Evolutionary conservation across 2,888 invertebrate species (phyloP).

Genomic region (Cantharis nigra): DNA sequence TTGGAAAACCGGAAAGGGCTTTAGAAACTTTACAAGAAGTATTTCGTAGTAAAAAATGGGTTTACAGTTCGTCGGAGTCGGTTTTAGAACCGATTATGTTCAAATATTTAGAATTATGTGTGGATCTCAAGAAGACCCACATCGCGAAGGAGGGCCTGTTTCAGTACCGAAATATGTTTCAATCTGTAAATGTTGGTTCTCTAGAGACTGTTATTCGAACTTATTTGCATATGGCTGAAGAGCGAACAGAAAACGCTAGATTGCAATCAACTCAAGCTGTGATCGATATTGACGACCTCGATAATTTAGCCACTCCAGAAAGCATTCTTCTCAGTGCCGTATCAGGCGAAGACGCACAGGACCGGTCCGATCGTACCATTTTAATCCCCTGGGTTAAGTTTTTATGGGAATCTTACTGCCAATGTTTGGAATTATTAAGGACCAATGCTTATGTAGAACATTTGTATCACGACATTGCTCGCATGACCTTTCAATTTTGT

Average conservation of each 20-base stretch:
- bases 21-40: constrained; percentile 98
- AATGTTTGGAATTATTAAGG: constrained; percentile 93
- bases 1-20: constrained; percentile 95
- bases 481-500: constrained; percentile 98
- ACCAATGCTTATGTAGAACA: constrained; percentile 97
- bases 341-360: constrained; percentile 97
- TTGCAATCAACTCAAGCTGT: constrained; percentile 94
- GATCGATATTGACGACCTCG: constrained; percentile 96
- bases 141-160: constrained; percentile 99
- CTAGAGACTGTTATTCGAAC: constrained; percentile 96
- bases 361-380: constrained; percentile 95
- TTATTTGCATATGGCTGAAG: constrained; percentile 94
- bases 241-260: constrained; percentile 92
- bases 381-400: constrained; percentile 99
- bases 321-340: constrained; percentile 82
- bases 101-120: constrained; percentile 97
- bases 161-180: constrained; percentile 98
- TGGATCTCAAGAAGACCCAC: constrained; percentile 96
- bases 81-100: constrained; percentile 99
- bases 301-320: constrained; percentile 94
- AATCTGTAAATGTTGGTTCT: constrained; percentile 96
- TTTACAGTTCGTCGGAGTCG: constrained; percentile 94
- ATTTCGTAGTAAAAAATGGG: constrained; percentile 97
- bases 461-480: constrained; percentile 96
- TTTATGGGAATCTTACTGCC: constrained; percentile 99